Evolutionary conservation across 2,888 invertebrate genomes (phyloP), one percentile per base, ranked within the genome.

Genomic region (Limnephilus rhombicus): DNA sequence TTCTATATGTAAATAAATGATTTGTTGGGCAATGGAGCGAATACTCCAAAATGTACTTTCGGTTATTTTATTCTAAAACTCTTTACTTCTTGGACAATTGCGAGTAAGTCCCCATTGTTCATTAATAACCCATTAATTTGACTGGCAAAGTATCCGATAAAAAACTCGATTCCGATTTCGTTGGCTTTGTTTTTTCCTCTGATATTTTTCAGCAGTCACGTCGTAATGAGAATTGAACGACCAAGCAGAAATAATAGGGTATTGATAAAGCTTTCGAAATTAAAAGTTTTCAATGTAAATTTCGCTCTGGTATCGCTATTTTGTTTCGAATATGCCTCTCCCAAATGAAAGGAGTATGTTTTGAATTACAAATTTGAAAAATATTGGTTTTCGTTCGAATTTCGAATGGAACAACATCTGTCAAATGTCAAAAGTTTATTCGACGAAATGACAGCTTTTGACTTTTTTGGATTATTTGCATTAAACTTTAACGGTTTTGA

Each of bases 171-270:
- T 18, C 13, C 53, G 24, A 68, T 68, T 68, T 68, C 7, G 7
- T 3, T 24, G 18, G 53, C 18, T 24, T 68, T 7, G 53, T 68
- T 68, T 81, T 81, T 81, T 81, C 31, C 13, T 81, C 31, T 13
- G 13, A 31, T 31, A 31, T 81, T 81, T 81, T 81, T 81, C 24
- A 29, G 31, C 31, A 81, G 13, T 31, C 81, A 81, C 81, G 81
- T 81, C 81, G 81, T 81, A 81, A 81, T 24, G 31, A 81, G 24
- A 81, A 29, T 81, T 29, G 81, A 81, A 81, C 81, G 45, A 85
- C n/a, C n/a, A 41, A 85, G n/a, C 45, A 41, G 45, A 85, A 85
- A 85, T 37, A 85, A 85, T 37, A 41, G n/a, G 34, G 41, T 37
- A 85, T 85, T 85, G 11, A 37, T 34, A 85, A 85, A 85, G 45